Percentiles rank a stretch among this genome's conserved stretches.
Conservation (phyloP, 2,797 vertebrate species). For the Rousettus madagascariensis region DNA sequence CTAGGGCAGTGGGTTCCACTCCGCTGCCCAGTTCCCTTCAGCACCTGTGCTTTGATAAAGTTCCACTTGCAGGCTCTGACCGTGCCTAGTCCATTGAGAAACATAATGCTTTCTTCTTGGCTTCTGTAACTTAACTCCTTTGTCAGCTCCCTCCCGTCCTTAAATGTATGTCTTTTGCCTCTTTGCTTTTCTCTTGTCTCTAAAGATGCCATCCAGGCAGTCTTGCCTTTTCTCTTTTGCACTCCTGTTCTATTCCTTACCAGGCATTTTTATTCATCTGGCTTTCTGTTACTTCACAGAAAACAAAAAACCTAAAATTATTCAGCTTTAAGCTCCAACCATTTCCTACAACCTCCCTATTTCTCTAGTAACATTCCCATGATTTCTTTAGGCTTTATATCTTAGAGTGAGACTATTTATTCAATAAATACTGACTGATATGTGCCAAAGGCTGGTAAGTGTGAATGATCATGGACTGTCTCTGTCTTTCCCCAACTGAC, state of each 20-base stretch:
- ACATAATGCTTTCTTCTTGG: neutral
- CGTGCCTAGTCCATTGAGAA: neutral
- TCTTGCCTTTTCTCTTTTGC: too few species aligned
- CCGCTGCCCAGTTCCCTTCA: neutral
- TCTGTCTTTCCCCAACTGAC: neutral
- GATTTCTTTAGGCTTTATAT: neutral
- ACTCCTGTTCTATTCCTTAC: neutral
- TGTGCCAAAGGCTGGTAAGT: neutral
- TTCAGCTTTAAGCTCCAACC: neutral
- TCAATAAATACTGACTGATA: neutral
- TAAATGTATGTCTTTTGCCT: neutral
- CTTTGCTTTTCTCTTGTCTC: neutral
- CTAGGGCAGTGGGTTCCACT: too few species aligned
- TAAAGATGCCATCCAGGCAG: neutral
- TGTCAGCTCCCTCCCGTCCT: neutral
- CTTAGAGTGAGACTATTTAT: neutral
- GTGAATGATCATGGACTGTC: neutral
- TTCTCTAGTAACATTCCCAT: neutral
- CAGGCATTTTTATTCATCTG: neutral
- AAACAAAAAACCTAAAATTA: neutral
- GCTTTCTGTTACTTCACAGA: neutral
- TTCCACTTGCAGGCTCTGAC: neutral
- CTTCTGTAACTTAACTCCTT: neutral
- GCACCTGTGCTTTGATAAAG: neutral
- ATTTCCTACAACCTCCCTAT: neutral